Conservation (phyloP, 2,888 invertebrate genomes). For the Junonia oenone region DNA sequence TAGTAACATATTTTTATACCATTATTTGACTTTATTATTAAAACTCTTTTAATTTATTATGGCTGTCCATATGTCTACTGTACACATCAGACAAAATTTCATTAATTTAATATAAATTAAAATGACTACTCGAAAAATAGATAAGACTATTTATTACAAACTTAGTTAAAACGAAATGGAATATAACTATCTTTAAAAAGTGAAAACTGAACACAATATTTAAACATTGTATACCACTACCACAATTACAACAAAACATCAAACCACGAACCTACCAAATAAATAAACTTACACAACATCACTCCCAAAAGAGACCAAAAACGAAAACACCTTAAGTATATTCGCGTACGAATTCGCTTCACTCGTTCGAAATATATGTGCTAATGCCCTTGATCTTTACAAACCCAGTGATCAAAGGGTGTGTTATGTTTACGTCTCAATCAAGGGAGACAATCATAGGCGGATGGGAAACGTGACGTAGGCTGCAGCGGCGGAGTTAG, state of each 20-base stretch:
- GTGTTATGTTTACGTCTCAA: constrained; percentile 14
- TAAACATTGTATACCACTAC: too few species aligned
- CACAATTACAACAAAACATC: too few species aligned
- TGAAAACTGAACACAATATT: too few species aligned
- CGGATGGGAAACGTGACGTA: constrained; percentile 9
- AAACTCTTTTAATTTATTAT: not conserved
- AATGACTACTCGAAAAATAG: too few species aligned
- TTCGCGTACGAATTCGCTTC: not conserved
- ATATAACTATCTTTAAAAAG: too few species aligned
- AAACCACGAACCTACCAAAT: too few species aligned
- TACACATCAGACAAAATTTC: too few species aligned
- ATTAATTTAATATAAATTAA: too few species aligned
- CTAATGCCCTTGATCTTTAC: constrained; percentile 1
- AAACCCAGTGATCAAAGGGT: not conserved
- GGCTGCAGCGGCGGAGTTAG: constrained; percentile 8
- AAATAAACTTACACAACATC: not conserved
- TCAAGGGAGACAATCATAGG: constrained; percentile 10
- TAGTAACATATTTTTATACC: too few species aligned
- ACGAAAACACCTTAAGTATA: not conserved
- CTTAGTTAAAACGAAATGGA: too few species aligned
- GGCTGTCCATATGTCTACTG: too few species aligned
- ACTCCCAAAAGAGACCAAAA: not conserved
- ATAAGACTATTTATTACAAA: too few species aligned
- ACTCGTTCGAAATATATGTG: not conserved
- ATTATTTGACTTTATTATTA: not conserved